Evolutionary conservation across 2,797 vertebrate genomes (phyloP).

Genomic region (Chanos chanos): DNA sequence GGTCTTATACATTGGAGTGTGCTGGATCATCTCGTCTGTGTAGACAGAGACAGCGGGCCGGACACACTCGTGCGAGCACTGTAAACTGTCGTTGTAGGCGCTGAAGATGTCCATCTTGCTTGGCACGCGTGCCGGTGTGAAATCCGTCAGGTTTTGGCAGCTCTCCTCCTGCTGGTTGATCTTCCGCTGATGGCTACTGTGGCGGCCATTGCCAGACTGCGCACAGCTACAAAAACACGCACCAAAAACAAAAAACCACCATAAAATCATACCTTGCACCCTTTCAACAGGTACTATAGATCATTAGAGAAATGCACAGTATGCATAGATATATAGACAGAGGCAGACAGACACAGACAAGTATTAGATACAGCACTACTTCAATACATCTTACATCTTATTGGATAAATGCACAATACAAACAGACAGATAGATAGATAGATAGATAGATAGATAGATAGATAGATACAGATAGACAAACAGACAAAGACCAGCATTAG

Average conservation of each 20-base stretch:
- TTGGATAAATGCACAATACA: no score
- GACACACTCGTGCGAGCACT: slow-evolving; percentile 96
- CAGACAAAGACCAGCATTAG: not conserved
- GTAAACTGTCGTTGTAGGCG: slow-evolving; percentile 95
- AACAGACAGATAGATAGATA: not conserved
- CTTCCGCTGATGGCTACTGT: slow-evolving; percentile 96
- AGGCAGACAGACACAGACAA: slow-evolving; percentile 28
- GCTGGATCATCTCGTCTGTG: slow-evolving; percentile 88
- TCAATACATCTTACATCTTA: no score
- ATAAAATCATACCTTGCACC: slow-evolving; percentile 78
- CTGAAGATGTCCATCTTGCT: slow-evolving; percentile 98
- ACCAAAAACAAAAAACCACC: slow-evolving; percentile 80
- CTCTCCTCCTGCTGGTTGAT: slow-evolving; percentile 97
- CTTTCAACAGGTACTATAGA: slow-evolving; percentile 34
- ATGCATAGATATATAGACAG: not conserved
- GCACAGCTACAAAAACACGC: slow-evolving; percentile 90
- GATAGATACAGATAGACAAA: no score
- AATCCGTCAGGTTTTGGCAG: slow-evolving; percentile 97
- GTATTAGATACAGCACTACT: no score
- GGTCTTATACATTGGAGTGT: slow-evolving; percentile 87
- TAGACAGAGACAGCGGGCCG: slow-evolving; percentile 86
- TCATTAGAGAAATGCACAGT: not conserved
- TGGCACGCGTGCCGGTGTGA: slow-evolving; percentile 88
- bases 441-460: slow-evolving; percentile 15
- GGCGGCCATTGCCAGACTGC: slow-evolving; percentile 86